Conservation (phyloP, 1,140 invertebrate species). For the Calliphora vicina region DNA sequence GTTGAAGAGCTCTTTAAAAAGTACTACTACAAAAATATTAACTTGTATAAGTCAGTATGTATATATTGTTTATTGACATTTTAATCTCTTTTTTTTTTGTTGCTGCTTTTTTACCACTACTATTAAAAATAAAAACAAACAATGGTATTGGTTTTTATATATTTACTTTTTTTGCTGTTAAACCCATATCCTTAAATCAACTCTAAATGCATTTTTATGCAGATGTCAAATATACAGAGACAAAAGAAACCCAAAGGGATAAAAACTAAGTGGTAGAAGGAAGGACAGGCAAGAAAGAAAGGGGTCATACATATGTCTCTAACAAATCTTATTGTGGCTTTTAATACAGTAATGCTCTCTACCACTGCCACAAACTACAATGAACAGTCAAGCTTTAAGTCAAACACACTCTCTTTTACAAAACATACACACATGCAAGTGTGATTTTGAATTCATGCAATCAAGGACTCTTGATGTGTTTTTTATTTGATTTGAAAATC, state of each 20-base stretch:
- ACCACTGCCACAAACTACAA: not conserved
- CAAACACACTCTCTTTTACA: no score
- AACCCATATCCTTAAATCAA: not conserved
- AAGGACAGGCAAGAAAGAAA: no score
- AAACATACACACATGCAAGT: not conserved
- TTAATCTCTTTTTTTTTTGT: constrained; percentile 22
- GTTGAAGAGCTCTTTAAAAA: not conserved
- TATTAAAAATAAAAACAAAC: not conserved
- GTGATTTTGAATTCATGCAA: not conserved
- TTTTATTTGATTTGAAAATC: not conserved
- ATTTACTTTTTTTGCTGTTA: no score
- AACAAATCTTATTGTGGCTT: constrained; percentile 34
- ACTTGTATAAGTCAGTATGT: not conserved
- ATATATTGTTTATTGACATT: constrained; percentile 4
- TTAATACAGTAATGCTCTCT: constrained; percentile 10
- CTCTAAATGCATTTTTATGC: constrained; percentile 20
- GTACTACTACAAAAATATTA: not conserved
- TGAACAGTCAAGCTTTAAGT: constrained; percentile 17
- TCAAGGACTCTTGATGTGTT: constrained; percentile 19
- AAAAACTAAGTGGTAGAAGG: not conserved
- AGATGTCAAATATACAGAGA: constrained; percentile 14
- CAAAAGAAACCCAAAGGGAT: constrained; percentile 5
- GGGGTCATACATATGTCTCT: not conserved
- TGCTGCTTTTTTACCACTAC: not conserved
- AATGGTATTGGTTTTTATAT: not conserved